A percentile compares a stretch with the other conserved stretches of the same genome.
Conservation (phyloP, 2,113 vertebrate genomes). For the Pteruthius melanotis region DNA sequence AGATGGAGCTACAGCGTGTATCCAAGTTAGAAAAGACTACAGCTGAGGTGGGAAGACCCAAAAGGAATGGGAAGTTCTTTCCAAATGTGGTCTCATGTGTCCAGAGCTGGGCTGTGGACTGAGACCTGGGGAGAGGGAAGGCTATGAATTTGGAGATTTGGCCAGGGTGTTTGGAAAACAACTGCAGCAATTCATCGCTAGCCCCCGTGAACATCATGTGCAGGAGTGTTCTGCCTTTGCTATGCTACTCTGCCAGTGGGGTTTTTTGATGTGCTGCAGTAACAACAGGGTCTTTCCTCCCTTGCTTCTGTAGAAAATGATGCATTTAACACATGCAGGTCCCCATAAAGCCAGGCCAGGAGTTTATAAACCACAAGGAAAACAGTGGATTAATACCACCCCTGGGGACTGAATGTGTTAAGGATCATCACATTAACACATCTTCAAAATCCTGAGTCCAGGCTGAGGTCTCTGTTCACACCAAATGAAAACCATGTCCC, state of each 20-base stretch:
- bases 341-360: background rate
- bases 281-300: background rate
- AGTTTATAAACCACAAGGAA: background rate
- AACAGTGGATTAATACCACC: background rate
- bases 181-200: background rate
- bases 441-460: background rate
- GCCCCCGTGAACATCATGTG: background rate
- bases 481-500: background rate
- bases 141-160: background rate
- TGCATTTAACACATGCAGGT: background rate
- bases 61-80: background rate
- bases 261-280: background rate
- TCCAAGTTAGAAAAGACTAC: background rate
- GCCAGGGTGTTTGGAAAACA: background rate
- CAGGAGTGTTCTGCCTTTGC: background rate
- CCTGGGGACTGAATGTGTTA: background rate
- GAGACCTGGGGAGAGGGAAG: background rate
- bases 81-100: background rate
- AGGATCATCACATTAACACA: background rate
- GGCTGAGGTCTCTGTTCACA: background rate
- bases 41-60: background rate
- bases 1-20: background rate
- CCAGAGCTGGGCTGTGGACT: background rate
- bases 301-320: background rate
- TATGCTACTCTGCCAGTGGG: background rate